Evolutionary conservation across 2,888 invertebrate species (phyloP).

Genomic region (Hypomecis atomaria): DNA sequence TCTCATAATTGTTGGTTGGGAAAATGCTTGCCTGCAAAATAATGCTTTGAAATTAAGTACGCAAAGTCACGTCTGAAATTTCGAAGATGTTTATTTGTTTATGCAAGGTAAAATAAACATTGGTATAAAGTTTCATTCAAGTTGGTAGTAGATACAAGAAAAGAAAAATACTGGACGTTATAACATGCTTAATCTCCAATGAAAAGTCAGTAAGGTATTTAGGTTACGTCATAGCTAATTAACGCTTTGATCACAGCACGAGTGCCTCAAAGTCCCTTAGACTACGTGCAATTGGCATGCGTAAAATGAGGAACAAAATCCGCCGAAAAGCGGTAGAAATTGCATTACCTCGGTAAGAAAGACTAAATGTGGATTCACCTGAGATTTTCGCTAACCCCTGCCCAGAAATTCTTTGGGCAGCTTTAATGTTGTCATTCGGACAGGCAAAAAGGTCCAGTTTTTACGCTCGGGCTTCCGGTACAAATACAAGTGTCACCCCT

Average conservation of each 20-base stretch:
- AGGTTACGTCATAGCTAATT: background rate
- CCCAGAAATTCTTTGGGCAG: conserved; percentile 53
- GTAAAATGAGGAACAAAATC: conserved; percentile 20
- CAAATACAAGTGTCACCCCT: conserved; percentile 69
- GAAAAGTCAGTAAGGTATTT: no score
- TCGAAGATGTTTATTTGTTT: conserved; percentile 4
- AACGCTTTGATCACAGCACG: background rate
- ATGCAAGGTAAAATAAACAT: background rate
- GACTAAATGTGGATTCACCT: conserved; percentile 46
- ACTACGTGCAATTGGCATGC: conserved; percentile 14
- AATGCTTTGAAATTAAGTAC: conserved; percentile 30
- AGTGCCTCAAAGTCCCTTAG: background rate
- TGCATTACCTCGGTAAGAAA: conserved; percentile 41
- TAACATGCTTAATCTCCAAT: no score
- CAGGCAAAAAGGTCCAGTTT: conserved; percentile 68
- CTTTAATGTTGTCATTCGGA: conserved; percentile 73
- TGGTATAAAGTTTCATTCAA: background rate
- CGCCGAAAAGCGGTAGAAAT: conserved; percentile 26
- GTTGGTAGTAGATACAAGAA: no score
- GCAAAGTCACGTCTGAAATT: conserved; percentile 20
- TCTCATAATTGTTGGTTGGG: conserved; percentile 34
- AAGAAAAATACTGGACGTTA: no score
- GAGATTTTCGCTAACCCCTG: conserved; percentile 51
- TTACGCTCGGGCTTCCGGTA: conserved; percentile 63
- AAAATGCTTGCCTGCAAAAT: conserved; percentile 32